Conservation (phyloP, 2,113 vertebrate species). For the Cervus canadensis region DNA sequence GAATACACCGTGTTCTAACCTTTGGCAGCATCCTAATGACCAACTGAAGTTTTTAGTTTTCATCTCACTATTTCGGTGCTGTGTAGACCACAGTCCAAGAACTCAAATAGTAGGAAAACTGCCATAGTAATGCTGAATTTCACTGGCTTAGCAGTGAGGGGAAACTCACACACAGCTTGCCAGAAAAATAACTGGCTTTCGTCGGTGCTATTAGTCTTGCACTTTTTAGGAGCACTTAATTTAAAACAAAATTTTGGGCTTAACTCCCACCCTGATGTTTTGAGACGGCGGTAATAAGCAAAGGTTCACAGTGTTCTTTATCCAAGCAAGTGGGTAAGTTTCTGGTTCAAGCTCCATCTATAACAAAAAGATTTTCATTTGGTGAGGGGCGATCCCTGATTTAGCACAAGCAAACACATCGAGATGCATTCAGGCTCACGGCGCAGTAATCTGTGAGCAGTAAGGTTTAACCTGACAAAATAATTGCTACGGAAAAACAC, state of each 20-base stretch:
- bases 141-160: constrained; percentile 53
- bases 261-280: constrained; percentile 41
- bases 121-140: constrained; percentile 48
- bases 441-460: background rate
- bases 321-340: constrained; percentile 28
- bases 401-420: constrained; percentile 58
- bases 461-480: constrained; percentile 54
- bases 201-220: constrained; percentile 49
- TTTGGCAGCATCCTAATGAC: background rate
- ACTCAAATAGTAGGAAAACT: constrained; percentile 37
- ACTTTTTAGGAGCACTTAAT: constrained; percentile 70
- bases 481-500: constrained; percentile 62
- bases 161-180: constrained; percentile 54
- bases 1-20: background rate
- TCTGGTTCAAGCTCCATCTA: constrained; percentile 59
- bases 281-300: constrained; percentile 55
- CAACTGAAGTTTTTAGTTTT: constrained; percentile 14
- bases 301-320: constrained; percentile 62
- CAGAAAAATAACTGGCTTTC: constrained; percentile 64
- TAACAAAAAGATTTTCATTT: constrained; percentile 59
- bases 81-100: background rate
- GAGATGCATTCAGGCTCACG: background rate
- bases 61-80: constrained; percentile 44
- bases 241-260: constrained; percentile 68
- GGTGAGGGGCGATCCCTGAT: constrained; percentile 7